Base-by-base conservation (phyloP, 2,888 invertebrate species). In the Calameuta idolon region DNA sequence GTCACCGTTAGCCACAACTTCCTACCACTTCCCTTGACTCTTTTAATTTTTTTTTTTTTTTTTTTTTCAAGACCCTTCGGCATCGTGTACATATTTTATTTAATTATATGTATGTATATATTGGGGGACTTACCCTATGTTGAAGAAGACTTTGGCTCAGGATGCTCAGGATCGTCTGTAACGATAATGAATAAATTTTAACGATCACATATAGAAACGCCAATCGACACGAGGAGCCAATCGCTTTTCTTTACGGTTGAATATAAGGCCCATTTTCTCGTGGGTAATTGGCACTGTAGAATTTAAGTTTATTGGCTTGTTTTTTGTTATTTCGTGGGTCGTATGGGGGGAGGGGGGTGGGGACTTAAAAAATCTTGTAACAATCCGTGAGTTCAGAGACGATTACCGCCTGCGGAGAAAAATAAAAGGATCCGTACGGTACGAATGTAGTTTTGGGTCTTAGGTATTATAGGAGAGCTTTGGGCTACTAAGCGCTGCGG, bases 1-100 rank as follows among this genome's bases (percentile, higher is more conserved):
- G 83, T 83, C 87, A 86, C 84, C 84, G 84, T 86, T 87, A 88
- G n/a, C 88, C 87, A 81, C 87, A 87, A 88, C 89, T 89, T 89
- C 87, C 87, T 86, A 55, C 83, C 80, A 79, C 79, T 81, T 82
- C 81, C 84, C 82, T 83, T 83, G 83, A 79, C 81, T 83, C 83
- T 79, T 85, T 83, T 81, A 80, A 85, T 84, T 79, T 75, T 77
- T 81, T 79, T 83, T 71, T 81, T 74, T 74, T n/a, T 79, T 83
- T 82, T 75, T 83, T 83, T 82, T 75, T 82, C 77, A 76, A 79
- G 76, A 79, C 79, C 79, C 78, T 74, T 55, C 40, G 5, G 23
- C 40, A 9, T 55, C 23, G 5, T 0, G 55, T 55, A 55, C 55
- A 23, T 55, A 40, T 40, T 40, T 40, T 15, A 40, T 15, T 40